Base-by-base conservation (phyloP, 2,888 invertebrate genomes). In the Cosmia trapezina region DNA sequence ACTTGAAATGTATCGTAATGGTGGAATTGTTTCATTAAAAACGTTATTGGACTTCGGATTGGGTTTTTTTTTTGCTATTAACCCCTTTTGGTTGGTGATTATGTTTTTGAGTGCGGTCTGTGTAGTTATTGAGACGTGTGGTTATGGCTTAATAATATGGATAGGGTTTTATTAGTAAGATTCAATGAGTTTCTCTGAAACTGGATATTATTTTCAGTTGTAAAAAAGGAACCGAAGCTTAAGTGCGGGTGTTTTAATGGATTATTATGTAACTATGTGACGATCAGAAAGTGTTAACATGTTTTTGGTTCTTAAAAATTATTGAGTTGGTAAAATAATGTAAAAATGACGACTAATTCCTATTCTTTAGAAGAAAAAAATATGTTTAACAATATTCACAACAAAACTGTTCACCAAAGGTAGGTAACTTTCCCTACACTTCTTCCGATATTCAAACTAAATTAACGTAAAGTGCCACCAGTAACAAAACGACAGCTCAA, bases 11-110 rank as follows among this genome's bases (percentile, higher is more conserved):
- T 81, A 83, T 83, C 81, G 91, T 90, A 92, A 92, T 92, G 83
- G 89, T 72, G 70, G 86, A 87, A 90, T 91, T 90, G 91, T 93
- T 92, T 92, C 91, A 91, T 91, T 92, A 90, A 89, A 90, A 89
- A 86, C 83, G 87, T 81, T 85, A 88, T 84, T 78, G 84, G 83
- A 81, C 73, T 66, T 73, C 47, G 54, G 69, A 86, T 81, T 83
- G 64, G 71, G 53, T 62, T 69, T 76, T 75, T 51, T 76, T 76
- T 74, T 68, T 68, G 60, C 62, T 68, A 65, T 81, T 82, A 82
- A 81, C 65, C 74, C 70, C 47, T 70, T 71, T 72, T 65, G 68
- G 67, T 60, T 33, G 56, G 76, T 63, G 77, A 71, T 80, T 82
- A 78, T 78, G 57, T 78, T 74, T 81, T 62, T 66, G 69, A 56